Conservation (phyloP, 2,797 vertebrate genomes). For the Sebastes jordani region DNA sequence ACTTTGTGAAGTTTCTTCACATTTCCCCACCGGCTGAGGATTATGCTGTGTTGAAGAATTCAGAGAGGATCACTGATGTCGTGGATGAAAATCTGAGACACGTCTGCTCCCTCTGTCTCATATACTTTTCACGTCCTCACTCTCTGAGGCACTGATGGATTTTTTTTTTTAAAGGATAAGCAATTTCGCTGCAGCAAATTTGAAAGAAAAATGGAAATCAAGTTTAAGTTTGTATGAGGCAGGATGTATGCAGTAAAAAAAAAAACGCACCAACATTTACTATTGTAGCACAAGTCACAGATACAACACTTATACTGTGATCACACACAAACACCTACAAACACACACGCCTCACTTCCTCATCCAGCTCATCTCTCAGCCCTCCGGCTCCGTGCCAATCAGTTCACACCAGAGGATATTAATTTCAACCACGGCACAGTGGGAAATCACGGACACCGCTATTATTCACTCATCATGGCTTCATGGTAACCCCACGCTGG, state of each 20-base stretch:
- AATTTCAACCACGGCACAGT: constrained; percentile 44
- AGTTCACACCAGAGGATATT: constrained; percentile 63
- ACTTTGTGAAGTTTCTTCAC: constrained; percentile 48
- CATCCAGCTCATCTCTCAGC: constrained; percentile 35
- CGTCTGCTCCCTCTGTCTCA: not conserved
- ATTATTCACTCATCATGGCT: constrained; percentile 54
- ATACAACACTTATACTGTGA: not conserved
- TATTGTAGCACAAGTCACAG: not conserved
- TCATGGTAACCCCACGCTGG: constrained; percentile 42
- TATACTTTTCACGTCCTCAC: not conserved
- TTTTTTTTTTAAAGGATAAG: not conserved
- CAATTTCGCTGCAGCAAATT: not conserved
- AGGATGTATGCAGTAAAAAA: not conserved
- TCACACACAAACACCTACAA: not conserved
- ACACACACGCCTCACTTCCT: not conserved
- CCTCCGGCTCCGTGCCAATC: constrained; percentile 51
- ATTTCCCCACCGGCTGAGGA: constrained; percentile 55
- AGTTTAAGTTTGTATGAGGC: not conserved
- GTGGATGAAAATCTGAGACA: constrained; percentile 38
- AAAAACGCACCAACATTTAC: not conserved
- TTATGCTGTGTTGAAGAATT: constrained; percentile 47
- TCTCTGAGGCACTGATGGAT: constrained; percentile 20
- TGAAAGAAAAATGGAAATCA: constrained; percentile 8
- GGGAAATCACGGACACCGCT: constrained; percentile 52
- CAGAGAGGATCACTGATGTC: constrained; percentile 49